A percentile compares a stretch with the other conserved stretches of the same genome.
These are phyloP conservation scores for Sebastes steindachneri DNA, from an alignment of 2,797 vertebrate genomes.

Conservation along the genomic window DNA sequence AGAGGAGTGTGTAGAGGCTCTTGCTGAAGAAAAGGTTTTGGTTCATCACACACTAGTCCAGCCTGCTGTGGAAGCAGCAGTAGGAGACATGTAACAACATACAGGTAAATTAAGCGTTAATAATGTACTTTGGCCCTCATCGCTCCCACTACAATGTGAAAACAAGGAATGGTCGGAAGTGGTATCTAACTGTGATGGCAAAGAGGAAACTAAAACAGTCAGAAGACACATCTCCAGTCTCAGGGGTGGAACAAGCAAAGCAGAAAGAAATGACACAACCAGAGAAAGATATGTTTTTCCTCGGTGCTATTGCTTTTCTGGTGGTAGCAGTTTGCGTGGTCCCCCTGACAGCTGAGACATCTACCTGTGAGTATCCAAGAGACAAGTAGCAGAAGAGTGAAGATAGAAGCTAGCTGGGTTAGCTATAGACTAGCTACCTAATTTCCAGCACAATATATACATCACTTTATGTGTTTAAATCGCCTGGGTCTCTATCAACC, in stretches of 20 bases:
- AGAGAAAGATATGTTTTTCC: background rate
- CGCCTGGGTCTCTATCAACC: background rate
- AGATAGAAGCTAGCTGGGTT: background rate
- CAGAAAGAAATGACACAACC: conserved; percentile 42
- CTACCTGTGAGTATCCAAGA: conserved; percentile 70
- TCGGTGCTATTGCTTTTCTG: conserved; percentile 34
- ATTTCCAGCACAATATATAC: background rate
- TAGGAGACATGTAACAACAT: no score
- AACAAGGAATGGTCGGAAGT: conserved; percentile 65
- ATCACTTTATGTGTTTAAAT: background rate
- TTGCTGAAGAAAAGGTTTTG: background rate
- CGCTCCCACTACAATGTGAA: conserved; percentile 69
- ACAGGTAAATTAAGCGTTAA: background rate
- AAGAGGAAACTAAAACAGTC: conserved; percentile 40
- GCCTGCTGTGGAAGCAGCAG: background rate
- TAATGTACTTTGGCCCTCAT: conserved; percentile 71
- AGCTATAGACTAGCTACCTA: background rate
- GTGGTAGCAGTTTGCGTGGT: conserved; percentile 63
- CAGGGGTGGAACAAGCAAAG: background rate
- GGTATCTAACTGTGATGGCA: conserved; percentile 54
- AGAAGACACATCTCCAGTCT: background rate
- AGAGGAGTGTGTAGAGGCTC: background rate
- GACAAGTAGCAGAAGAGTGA: background rate
- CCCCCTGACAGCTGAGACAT: conserved; percentile 68
- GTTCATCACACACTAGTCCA: background rate